These are phyloP conservation scores for Aegotheles bennettii DNA, from an alignment of 2,113 vertebrate species.

Conservation along the genomic window DNA sequence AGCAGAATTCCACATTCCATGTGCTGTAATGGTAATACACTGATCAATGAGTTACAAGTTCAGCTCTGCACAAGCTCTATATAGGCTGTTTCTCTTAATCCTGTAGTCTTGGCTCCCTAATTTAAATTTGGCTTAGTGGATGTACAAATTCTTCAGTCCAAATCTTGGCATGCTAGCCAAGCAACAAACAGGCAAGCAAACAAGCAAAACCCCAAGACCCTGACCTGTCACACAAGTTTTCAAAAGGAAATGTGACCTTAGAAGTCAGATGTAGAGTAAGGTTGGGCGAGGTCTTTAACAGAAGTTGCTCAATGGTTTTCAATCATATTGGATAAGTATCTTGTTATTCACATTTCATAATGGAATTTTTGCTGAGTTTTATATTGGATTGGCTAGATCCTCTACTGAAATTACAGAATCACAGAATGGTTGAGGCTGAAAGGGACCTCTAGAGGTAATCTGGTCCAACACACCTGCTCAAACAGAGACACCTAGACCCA, in stretches of 20 bases:
- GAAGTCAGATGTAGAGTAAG: neutral
- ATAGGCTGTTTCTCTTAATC: neutral
- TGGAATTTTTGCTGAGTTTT: neutral
- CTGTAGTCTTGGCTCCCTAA: neutral
- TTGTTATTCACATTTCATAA: neutral
- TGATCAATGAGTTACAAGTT: neutral
- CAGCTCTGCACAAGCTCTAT: neutral
- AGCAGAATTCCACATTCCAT: neutral
- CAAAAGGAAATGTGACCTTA: neutral
- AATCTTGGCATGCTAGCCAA: neutral
- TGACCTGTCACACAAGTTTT: neutral
- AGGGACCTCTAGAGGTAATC: no score
- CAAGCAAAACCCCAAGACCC: neutral
- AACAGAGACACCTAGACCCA: no score
- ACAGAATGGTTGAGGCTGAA: no score
- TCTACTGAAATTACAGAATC: neutral
- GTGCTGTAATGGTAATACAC: neutral
- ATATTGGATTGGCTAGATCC: neutral
- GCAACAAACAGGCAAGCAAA: neutral
- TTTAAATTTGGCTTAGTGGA: neutral
- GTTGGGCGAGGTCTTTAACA: neutral
- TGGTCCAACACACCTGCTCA: no score
- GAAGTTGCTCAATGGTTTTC: neutral
- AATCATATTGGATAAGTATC: neutral
- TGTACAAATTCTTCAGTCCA: neutral